Percentiles rank a stretch among this genome's conserved stretches.
These are phyloP conservation scores for Xestobium rufovillosum DNA, from an alignment of 2,888 invertebrate genomes.

Conservation along the genomic window DNA sequence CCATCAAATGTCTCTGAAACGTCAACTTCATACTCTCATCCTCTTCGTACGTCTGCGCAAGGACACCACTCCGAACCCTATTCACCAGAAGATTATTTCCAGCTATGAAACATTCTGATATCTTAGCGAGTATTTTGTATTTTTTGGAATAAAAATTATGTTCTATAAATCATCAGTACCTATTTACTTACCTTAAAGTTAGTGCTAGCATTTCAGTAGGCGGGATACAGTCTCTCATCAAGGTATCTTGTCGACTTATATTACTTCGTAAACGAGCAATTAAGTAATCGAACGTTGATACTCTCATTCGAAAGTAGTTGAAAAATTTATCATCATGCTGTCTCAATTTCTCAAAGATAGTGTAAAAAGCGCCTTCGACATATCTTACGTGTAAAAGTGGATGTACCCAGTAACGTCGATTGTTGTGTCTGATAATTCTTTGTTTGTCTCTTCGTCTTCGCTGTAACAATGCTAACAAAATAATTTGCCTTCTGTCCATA, in stretches of 20 bases:
- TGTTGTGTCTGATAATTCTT: too few species aligned
- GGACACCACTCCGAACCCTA: not conserved
- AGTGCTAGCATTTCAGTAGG: conserved; percentile 16
- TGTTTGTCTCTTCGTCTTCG: conserved; percentile 1
- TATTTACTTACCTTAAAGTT: conserved; percentile 16
- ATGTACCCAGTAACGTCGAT: conserved; percentile 3
- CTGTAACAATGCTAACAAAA: conserved; percentile 1
- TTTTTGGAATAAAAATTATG: not conserved
- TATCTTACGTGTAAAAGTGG: conserved; percentile 2
- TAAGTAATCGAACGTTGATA: conserved; percentile 13
- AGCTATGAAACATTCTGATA: not conserved
- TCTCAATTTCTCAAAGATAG: conserved; percentile 1
- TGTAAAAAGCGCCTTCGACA: conserved; percentile 2
- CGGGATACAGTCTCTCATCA: conserved; percentile 15
- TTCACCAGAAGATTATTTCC: not conserved
- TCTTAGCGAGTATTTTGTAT: conserved; percentile 1
- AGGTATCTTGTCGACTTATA: conserved; percentile 10
- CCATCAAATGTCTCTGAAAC: not conserved
- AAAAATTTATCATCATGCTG: conserved; percentile 9
- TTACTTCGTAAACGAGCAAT: conserved; percentile 9
- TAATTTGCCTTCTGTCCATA: not conserved
- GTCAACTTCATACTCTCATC: not conserved
- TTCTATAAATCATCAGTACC: too few species aligned
- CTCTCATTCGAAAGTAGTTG: conserved; percentile 14
- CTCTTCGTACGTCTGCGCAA: not conserved